Evolutionary conservation across 2,888 invertebrate species (phyloP), one percentile per base, ranked within the genome.

Genomic region (Diadegma fenestrale): DNA sequence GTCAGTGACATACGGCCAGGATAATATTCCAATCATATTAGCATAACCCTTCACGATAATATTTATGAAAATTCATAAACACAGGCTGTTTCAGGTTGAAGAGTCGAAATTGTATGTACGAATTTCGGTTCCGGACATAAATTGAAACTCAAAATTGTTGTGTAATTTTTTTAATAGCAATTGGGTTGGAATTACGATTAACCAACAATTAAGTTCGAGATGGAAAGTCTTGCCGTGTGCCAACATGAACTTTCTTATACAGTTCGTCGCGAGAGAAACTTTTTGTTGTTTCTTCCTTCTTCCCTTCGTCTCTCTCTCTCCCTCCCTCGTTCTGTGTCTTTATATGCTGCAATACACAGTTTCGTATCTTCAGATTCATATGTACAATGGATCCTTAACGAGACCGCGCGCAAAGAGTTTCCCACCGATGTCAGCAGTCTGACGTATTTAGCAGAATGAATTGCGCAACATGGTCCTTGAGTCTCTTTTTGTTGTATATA

Each of bases 1-100:
- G 92, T 92, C 92, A 91, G 91, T 91, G 92, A 92, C 91, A 91
- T 91, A 91, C 88, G 90, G 87, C 88, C 85, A 82, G 90, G 89
- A 90, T 92, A 91, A 92, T 90, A 87, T 89, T 90, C 85, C 87
- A 82, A 87, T 87, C 88, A 88, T 90, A 92, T 92, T 92, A 92
- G 89, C 91, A 92, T 91, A 91, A 91, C 89, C 90, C 89, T 90
- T 87, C 88, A 76, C 63, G 54, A 71, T 80, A 45, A 54, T 69
- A 43, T 71, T 45, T 45, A 82, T 80, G 66, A 54, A 37, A 69
- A 69, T 45, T 63, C 54, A 54, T 54, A 22, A 10, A 0, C 22
- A 54, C 54, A 54, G 22, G 54, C 12, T 54, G 54, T 54, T 22
- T 3, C 54, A 54, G 1, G 22, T 54, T 54, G 22, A 54, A 54